Evolutionary conservation across 1,140 invertebrate species (phyloP), one percentile per base, ranked within the genome.

Genomic region (Anthonomus grandis): DNA sequence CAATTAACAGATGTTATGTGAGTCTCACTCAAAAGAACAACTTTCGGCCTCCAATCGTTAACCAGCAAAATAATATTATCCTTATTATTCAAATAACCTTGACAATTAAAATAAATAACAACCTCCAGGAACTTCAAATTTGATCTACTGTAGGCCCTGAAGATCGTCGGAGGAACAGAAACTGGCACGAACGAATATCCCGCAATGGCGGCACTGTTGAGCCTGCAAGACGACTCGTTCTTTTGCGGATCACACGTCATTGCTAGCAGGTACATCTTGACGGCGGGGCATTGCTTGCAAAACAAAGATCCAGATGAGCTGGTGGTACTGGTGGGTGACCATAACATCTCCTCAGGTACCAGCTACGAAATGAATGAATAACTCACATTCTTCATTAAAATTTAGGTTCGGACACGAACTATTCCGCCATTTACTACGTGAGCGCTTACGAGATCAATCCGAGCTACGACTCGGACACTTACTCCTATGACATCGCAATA

Each of bases 181-280:
- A 81, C 84, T 0, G 76, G 71, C 2, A 69, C 82, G 0, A 83
- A 85, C 61, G 85, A 86, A 66, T 86, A 71, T 69, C 82, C 83
- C 0, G 81, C 83, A 77, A 85, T 86, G 83, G 82, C 74, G 0
- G 83, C 69, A n/a, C 25, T 86, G 0, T 67, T 82, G 0, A 77
- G 83, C 59, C 34, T 66, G 13, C 37, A 21, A 6, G 39, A 48
- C 55, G 41, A 36, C 3, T 21, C 58, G 0, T 56, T 84, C 0
- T 80, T 78, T 59, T 90, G 87, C 64, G 88, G 87, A 0, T 81
- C 74, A 0, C 78, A 79, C 1, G 82, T 91, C 48, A 80, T 90
- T 27, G 75, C 78, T 13, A 48, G 70, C 0, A 70, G 69, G 22
- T 83, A 84, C 69, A 75, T 86, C 1, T 3, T 90, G 2, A 84